These are phyloP conservation scores for Ips nitidus DNA, from an alignment of 1,140 invertebrate genomes.

Conservation along the genomic window DNA sequence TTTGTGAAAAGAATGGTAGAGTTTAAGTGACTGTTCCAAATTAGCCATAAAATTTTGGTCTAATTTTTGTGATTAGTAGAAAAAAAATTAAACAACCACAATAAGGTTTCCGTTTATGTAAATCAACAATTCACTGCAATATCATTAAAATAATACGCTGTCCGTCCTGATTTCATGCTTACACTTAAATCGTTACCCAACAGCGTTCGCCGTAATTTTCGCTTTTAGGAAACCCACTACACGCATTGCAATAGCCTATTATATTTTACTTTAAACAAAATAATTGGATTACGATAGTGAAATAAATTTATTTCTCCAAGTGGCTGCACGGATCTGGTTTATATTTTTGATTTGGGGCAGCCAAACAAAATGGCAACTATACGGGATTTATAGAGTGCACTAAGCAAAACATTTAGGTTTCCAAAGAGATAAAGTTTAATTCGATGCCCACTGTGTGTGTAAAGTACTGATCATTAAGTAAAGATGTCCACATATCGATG, in stretches of 20 bases:
- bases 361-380: constrained; percentile 12
- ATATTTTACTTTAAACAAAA: constrained; percentile 17
- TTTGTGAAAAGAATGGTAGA: too few relatives aligned
- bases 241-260: not conserved
- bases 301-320: not conserved
- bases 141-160: not conserved
- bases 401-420: constrained; percentile 5
- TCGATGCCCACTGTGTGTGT: not conserved
- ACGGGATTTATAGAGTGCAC: constrained; percentile 2
- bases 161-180: constrained; percentile 3
- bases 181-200: not conserved
- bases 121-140: not conserved
- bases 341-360: constrained; percentile 14
- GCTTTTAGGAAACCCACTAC: constrained; percentile 15
- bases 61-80: too few relatives aligned
- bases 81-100: too few relatives aligned
- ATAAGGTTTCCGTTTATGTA: not conserved
- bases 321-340: constrained; percentile 1
- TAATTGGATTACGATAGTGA: constrained; percentile 12
- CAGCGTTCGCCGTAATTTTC: constrained; percentile 6
- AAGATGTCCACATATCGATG: too few relatives aligned
- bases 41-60: too few relatives aligned
- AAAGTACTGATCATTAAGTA: too few relatives aligned
- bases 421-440: not conserved
- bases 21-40: too few relatives aligned